These are phyloP conservation scores for Perdix hodgsoniae DNA, from an alignment of 2,797 vertebrate genomes.

Conservation along the genomic window DNA sequence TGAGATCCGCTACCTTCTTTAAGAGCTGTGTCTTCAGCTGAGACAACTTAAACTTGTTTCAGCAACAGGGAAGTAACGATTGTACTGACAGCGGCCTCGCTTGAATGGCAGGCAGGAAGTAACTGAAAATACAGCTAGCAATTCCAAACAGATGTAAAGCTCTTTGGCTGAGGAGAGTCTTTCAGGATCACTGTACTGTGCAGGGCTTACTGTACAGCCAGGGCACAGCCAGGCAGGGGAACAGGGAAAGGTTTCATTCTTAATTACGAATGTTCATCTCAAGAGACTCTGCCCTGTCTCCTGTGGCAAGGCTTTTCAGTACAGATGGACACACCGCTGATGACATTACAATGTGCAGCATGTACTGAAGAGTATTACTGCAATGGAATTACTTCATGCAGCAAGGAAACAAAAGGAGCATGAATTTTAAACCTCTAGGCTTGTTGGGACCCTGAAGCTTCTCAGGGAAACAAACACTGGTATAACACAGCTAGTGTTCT, in stretches of 20 bases:
- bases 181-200: conserved; percentile 42
- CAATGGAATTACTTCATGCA: conserved; percentile 71
- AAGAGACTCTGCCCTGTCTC: conserved; percentile 48
- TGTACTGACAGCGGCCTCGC: not conserved
- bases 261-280: conserved; percentile 55
- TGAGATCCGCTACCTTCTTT: conserved; percentile 1
- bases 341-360: conserved; percentile 47
- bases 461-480: conserved; percentile 52
- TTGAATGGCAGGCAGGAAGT: conserved; percentile 37
- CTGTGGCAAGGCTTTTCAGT: conserved; percentile 53
- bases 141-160: conserved; percentile 43
- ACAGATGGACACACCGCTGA: conserved; percentile 74
- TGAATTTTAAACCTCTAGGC: conserved; percentile 65
- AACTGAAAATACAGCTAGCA: conserved; percentile 28
- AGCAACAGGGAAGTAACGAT: not conserved
- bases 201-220: conserved; percentile 47
- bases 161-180: conserved; percentile 13
- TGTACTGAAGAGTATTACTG: conserved; percentile 58
- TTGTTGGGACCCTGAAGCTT: conserved; percentile 58
- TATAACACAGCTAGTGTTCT: conserved; percentile 46
- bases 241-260: conserved; percentile 55
- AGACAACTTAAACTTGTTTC: not conserved
- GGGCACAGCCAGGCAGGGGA: conserved; percentile 18
- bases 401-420: conserved; percentile 62
- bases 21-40: not conserved